These are phyloP conservation scores for Monoplex corrugatus DNA, from an alignment of 2,888 invertebrate species.

Conservation along the genomic window DNA sequence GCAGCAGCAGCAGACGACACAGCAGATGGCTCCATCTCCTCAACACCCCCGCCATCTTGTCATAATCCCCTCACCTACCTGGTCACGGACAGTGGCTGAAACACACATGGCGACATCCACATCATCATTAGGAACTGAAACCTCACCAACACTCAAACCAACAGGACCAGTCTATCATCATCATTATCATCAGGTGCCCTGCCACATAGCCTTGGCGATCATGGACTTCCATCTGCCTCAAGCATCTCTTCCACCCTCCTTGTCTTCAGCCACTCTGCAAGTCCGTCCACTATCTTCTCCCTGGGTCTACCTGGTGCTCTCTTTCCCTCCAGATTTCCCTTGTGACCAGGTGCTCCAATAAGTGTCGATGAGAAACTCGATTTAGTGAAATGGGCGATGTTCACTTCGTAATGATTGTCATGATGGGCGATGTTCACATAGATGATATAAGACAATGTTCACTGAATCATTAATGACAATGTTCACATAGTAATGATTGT, in stretches of 20 bases:
- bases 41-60: constrained; percentile 40
- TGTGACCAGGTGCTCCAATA: neutral
- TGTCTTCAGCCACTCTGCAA: no score
- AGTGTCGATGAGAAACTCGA: no score
- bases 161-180: neutral
- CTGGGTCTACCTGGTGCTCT: no score
- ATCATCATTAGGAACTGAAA: no score
- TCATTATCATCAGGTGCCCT: neutral
- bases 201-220: no score
- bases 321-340: neutral
- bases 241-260: neutral
- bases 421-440: no score
- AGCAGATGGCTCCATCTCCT: constrained; percentile 48
- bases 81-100: neutral
- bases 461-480: no score
- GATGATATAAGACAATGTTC: no score
- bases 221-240: neutral
- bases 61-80: constrained; percentile 45
- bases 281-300: no score
- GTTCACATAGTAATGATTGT: no score
- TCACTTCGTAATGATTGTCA: no score
- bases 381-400: no score
- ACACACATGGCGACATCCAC: neutral
- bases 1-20: constrained; percentile 41
- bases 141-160: neutral